Evolutionary conservation across 53 echinoderm and acorn worm species (phyloP).

Genomic region (Patiria pectinifera): DNA sequence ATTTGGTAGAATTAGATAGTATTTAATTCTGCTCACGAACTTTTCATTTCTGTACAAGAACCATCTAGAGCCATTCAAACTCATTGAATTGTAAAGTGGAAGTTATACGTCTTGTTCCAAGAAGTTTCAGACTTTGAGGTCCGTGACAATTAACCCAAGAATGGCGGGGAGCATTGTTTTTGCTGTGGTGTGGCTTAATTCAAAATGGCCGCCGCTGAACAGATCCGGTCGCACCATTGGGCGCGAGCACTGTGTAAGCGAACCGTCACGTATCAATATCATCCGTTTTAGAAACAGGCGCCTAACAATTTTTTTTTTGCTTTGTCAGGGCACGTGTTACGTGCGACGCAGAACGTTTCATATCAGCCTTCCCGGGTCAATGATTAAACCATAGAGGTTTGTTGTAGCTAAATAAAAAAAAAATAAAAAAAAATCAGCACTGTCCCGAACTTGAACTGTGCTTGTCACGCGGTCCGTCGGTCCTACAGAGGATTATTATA

Average conservation of each 20-base stretch:
- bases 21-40: too few relatives aligned
- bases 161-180: not conserved
- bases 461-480: not conserved
- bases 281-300: not conserved
- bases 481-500: too few relatives aligned
- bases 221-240: not conserved
- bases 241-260: not conserved
- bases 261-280: not conserved
- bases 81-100: too few relatives aligned
- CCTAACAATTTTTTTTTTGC: not conserved
- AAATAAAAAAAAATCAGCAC: not conserved
- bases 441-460: constrained; percentile 15
- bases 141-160: not conserved
- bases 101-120: too few relatives aligned
- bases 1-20: too few relatives aligned
- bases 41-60: too few relatives aligned
- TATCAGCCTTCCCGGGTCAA: not conserved
- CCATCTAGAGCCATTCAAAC: too few relatives aligned
- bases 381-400: not conserved
- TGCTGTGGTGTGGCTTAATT: not conserved
- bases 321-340: not conserved
- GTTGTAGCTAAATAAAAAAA: too few relatives aligned
- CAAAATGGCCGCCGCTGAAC: not conserved
- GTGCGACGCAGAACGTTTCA: not conserved
- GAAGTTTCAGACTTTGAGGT: not conserved